A percentile compares a stretch with the other conserved stretches of the same genome.
These are phyloP conservation scores for Toxotes chatareus DNA, from an alignment of 2,113 vertebrate species.

Conservation along the genomic window DNA sequence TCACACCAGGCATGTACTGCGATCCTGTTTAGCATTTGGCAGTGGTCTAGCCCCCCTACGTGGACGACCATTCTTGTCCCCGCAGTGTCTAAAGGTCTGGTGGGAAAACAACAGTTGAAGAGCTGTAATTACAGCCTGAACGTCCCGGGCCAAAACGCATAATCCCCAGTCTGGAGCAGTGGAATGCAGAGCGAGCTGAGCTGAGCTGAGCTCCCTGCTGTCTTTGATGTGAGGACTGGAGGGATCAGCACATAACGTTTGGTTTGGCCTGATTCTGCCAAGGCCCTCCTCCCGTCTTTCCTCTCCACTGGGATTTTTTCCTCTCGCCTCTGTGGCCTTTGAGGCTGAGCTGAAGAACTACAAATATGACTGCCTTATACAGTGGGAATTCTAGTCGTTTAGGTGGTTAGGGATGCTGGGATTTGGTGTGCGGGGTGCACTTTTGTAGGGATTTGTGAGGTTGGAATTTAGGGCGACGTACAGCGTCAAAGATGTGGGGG, in stretches of 20 bases:
- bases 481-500: conserved; percentile 14
- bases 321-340: conserved; percentile 60
- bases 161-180: conserved; percentile 81
- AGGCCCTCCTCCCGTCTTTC: conserved; percentile 25
- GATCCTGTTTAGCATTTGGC: conserved; percentile 52
- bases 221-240: conserved; percentile 81
- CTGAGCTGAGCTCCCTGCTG: conserved; percentile 78
- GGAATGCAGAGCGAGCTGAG: conserved; percentile 82
- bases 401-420: conserved; percentile 52
- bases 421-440: conserved; percentile 44
- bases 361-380: conserved; percentile 68
- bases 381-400: conserved; percentile 39
- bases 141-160: conserved; percentile 76
- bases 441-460: conserved; percentile 45
- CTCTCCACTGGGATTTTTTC: conserved; percentile 54
- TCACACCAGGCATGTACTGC: conserved; percentile 50
- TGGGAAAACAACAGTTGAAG: conserved; percentile 79
- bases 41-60: conserved; percentile 44
- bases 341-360: conserved; percentile 66
- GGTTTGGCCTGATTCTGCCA: conserved; percentile 82
- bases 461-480: conserved; percentile 13
- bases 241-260: conserved; percentile 80
- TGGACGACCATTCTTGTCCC: conserved; percentile 61
- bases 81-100: conserved; percentile 74
- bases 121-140: conserved; percentile 82